Evolutionary conservation across 2,113 vertebrate genomes (phyloP).

Genomic region (Grantiella picta): DNA sequence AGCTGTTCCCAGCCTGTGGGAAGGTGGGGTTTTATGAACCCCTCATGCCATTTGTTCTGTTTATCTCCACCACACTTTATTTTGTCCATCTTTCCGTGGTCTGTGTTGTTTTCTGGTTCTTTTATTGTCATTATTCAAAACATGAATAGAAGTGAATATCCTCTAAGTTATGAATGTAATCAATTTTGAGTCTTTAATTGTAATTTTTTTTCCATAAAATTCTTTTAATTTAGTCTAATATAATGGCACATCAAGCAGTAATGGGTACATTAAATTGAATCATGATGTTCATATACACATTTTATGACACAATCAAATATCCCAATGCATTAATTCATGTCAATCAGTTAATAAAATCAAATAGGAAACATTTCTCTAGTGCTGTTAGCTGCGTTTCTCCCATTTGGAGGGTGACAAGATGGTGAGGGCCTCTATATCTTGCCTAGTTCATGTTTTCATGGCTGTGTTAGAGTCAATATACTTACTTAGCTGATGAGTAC

Average conservation of each 20-base stretch:
- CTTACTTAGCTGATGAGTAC: neutral
- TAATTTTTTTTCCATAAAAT: conserved; percentile 84
- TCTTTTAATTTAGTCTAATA: conserved; percentile 87
- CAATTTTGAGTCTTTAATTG: conserved; percentile 83
- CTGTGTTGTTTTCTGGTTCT: conserved; percentile 70
- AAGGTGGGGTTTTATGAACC: neutral
- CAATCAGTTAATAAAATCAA: conserved; percentile 86
- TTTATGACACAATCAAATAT: conserved; percentile 86
- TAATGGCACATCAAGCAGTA: conserved; percentile 86
- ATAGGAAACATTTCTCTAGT: conserved; percentile 76
- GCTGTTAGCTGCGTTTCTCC: conserved; percentile 45
- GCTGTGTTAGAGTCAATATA: neutral
- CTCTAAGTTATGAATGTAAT: conserved; percentile 81
- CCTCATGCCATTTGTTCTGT: neutral
- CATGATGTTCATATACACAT: conserved; percentile 84
- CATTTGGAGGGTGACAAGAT: conserved; percentile 43
- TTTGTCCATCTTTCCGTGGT: conserved; percentile 8
- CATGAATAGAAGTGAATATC: conserved; percentile 75
- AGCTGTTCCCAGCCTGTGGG: neutral
- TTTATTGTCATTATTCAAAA: conserved; percentile 74
- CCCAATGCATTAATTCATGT: conserved; percentile 83
- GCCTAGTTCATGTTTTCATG: neutral
- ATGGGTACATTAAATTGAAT: conserved; percentile 86
- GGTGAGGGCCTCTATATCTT: conserved; percentile 35
- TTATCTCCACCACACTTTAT: neutral